These are phyloP conservation scores for Columba guinea DNA, from an alignment of 2,797 vertebrate genomes.

Conservation along the genomic window DNA sequence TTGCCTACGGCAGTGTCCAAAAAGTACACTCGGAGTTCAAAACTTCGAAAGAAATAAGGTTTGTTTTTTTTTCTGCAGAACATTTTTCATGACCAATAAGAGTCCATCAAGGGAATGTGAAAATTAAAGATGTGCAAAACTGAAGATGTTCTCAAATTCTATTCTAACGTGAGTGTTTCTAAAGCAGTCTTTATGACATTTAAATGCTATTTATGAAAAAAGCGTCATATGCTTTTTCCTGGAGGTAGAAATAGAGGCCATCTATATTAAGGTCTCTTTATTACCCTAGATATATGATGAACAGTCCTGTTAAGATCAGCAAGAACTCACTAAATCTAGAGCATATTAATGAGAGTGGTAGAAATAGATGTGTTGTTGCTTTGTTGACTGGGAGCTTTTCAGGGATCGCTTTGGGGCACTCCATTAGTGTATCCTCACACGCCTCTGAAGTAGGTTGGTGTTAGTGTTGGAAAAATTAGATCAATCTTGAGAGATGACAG, in stretches of 20 bases:
- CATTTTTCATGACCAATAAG: background rate
- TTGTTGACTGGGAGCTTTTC: slow-evolving; percentile 20
- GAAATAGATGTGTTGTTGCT: background rate
- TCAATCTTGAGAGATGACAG: background rate
- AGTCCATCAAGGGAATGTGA: background rate
- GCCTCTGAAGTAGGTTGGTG: background rate
- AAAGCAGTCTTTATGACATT: background rate
- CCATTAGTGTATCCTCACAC: background rate
- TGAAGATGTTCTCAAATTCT: background rate
- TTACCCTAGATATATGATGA: background rate
- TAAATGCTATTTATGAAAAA: background rate
- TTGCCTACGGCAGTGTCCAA: background rate
- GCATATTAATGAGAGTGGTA: background rate
- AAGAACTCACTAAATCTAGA: slow-evolving; percentile 8
- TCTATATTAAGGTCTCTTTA: background rate
- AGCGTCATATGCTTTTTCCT: background rate
- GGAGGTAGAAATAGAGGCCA: background rate
- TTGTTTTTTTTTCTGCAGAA: background rate
- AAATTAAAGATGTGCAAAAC: background rate
- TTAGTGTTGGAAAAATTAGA: background rate
- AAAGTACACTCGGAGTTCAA: background rate
- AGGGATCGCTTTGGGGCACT: background rate
- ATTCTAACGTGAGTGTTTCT: background rate
- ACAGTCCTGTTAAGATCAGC: slow-evolving; percentile 7
- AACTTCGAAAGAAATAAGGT: background rate